Conservation (phyloP, 2,888 invertebrate genomes). For the Schizaphis graminum region DNA sequence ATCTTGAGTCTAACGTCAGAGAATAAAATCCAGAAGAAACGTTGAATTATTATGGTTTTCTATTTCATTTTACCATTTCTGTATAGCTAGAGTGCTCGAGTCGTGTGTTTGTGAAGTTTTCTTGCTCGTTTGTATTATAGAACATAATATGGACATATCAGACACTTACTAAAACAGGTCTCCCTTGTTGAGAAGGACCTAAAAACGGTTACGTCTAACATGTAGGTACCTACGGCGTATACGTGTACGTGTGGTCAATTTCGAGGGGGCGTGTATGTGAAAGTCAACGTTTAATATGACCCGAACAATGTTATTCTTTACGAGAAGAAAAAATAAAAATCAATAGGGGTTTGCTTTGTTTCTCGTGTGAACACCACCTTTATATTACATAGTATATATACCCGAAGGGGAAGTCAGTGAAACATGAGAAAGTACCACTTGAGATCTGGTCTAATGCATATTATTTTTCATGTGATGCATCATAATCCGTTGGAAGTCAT, state of each 20-base stretch:
- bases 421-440: slow-evolving; percentile 62
- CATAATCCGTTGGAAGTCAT: slow-evolving; percentile 58
- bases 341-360: slow-evolving; percentile 61
- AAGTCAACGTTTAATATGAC: slow-evolving; percentile 39
- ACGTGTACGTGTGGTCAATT: slow-evolving; percentile 30
- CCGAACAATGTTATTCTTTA: slow-evolving; percentile 48
- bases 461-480: slow-evolving; percentile 57
- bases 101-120: slow-evolving; percentile 17
- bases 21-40: not conserved
- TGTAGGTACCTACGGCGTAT: not conserved
- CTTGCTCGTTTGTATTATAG: not conserved
- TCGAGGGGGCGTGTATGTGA: slow-evolving; percentile 57
- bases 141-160: slow-evolving; percentile 6
- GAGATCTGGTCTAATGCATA: slow-evolving; percentile 50
- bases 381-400: not conserved
- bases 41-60: not conserved
- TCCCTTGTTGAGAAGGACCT: not conserved
- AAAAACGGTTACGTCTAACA: slow-evolving; percentile 18
- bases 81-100: not conserved
- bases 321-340: slow-evolving; percentile 37
- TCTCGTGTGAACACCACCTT: slow-evolving; percentile 57
- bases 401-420: slow-evolving; percentile 56
- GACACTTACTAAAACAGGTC: not conserved
- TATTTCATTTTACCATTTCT: not conserved
- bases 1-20: not conserved